These are phyloP conservation scores for Flexamia atlantica DNA, from an alignment of 2,888 invertebrate genomes.

Conservation along the genomic window DNA sequence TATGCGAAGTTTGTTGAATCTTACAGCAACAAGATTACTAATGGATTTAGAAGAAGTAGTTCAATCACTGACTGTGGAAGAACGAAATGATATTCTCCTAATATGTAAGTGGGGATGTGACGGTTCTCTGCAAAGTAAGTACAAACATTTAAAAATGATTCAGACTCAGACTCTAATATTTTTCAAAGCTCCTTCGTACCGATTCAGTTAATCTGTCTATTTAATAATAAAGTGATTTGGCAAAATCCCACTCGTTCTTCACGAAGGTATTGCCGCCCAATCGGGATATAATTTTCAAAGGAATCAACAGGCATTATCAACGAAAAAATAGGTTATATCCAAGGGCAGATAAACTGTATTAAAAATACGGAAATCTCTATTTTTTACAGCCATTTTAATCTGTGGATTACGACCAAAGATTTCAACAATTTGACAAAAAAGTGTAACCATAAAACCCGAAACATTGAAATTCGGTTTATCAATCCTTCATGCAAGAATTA, in stretches of 20 bases:
- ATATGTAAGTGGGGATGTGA: conserved; percentile 71
- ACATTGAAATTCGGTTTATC: no score
- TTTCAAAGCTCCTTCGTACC: conserved; percentile 71
- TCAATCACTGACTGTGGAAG: conserved; percentile 60
- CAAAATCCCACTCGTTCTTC: conserved; percentile 71
- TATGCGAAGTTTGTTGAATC: no score
- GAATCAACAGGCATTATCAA: conserved; percentile 69
- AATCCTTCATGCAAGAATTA: no score
- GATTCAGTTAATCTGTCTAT: conserved; percentile 65
- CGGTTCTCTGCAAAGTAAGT: conserved; percentile 70
- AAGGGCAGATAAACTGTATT: conserved; percentile 24
- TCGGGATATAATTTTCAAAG: conserved; percentile 69
- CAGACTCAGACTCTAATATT: conserved; percentile 70
- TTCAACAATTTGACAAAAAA: no score
- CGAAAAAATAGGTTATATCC: conserved; percentile 64
- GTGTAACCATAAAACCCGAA: no score
- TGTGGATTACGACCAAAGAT: no score
- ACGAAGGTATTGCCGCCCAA: conserved; percentile 71
- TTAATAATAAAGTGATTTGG: conserved; percentile 68
- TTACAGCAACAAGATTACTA: no score
- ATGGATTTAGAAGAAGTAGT: no score
- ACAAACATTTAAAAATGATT: conserved; percentile 65
- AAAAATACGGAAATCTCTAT: no score
- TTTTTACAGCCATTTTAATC: no score
- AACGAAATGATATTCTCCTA: conserved; percentile 64